Percentiles rank a stretch among this genome's conserved stretches.
These are phyloP conservation scores for Philereme vetulata DNA, from an alignment of 2,888 invertebrate genomes.

Conservation along the genomic window DNA sequence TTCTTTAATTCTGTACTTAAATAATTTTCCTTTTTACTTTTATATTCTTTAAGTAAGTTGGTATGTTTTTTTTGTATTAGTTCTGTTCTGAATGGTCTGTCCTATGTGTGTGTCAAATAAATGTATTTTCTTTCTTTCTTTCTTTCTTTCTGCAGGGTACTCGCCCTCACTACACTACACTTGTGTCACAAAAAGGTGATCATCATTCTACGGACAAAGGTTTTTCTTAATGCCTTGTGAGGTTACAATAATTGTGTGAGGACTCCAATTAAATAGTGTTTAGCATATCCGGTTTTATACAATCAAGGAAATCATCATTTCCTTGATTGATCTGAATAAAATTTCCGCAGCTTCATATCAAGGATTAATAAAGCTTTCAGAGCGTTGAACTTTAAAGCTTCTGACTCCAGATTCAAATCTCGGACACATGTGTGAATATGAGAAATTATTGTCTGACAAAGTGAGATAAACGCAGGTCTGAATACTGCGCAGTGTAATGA, in stretches of 20 bases:
- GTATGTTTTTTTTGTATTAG: too few species aligned
- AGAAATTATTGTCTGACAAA: conserved; percentile 28
- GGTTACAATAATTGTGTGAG: conserved; percentile 1
- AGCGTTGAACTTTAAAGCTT: conserved; percentile 35
- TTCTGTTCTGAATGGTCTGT: too few species aligned
- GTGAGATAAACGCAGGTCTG: conserved; percentile 19
- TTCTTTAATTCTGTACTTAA: too few species aligned
- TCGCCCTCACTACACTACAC: conserved; percentile 4
- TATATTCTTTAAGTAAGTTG: too few species aligned
- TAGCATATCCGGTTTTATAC: not conserved
- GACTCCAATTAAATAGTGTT: not conserved
- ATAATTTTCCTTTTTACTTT: too few species aligned
- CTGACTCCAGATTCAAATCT: conserved; percentile 29
- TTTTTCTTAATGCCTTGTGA: not conserved
- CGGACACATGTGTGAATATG: conserved; percentile 36
- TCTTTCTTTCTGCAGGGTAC: conserved; percentile 22
- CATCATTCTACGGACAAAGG: conserved; percentile 5
- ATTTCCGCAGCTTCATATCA: not conserved
- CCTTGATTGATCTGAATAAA: not conserved
- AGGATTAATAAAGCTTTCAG: conserved; percentile 3
- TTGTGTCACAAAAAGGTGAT: conserved; percentile 4
- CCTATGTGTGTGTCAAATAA: too few species aligned
- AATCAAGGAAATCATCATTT: not conserved
- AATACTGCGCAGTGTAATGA: not conserved
- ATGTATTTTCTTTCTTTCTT: too few species aligned